These are phyloP conservation scores for Druon quercuslanigerum DNA, from an alignment of 1,140 invertebrate species.

Conservation along the genomic window DNA sequence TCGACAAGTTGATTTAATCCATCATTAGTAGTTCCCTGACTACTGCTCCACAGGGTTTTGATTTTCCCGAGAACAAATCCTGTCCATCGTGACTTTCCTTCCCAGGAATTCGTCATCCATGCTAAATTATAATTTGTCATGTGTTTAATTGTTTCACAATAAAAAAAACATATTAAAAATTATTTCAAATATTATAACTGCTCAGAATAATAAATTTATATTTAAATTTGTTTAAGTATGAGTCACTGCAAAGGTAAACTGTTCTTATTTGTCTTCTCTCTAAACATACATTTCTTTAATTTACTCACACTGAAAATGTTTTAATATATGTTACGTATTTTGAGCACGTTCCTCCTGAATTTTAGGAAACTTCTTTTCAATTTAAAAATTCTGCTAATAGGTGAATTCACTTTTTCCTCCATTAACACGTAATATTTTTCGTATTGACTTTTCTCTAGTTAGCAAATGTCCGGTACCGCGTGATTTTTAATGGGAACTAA, in stretches of 20 bases:
- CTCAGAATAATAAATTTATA: background rate
- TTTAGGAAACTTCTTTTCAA: no score
- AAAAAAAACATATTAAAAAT: background rate
- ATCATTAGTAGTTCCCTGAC: conserved; percentile 80
- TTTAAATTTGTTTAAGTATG: no score
- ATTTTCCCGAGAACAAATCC: conserved; percentile 89
- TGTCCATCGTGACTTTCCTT: conserved; percentile 81
- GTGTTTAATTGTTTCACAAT: conserved; percentile 14
- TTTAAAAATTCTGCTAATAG: background rate
- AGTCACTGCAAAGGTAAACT: no score
- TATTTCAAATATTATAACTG: conserved; percentile 19
- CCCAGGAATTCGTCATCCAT: conserved; percentile 77
- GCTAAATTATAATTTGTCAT: conserved; percentile 52
- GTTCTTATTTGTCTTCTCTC: background rate
- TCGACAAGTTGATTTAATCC: conserved; percentile 86
- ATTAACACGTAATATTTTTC: conserved; percentile 12
- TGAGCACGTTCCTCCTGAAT: background rate
- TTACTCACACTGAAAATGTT: background rate
- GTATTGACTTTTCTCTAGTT: background rate
- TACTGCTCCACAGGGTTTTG: conserved; percentile 87
- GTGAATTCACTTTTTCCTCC: conserved; percentile 3
- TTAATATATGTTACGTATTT: background rate
- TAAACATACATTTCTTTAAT: background rate
- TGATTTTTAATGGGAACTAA: conserved; percentile 7
- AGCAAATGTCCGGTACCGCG: background rate